Conservation (phyloP, 2,113 vertebrate genomes). For the Anhinga anhinga region DNA sequence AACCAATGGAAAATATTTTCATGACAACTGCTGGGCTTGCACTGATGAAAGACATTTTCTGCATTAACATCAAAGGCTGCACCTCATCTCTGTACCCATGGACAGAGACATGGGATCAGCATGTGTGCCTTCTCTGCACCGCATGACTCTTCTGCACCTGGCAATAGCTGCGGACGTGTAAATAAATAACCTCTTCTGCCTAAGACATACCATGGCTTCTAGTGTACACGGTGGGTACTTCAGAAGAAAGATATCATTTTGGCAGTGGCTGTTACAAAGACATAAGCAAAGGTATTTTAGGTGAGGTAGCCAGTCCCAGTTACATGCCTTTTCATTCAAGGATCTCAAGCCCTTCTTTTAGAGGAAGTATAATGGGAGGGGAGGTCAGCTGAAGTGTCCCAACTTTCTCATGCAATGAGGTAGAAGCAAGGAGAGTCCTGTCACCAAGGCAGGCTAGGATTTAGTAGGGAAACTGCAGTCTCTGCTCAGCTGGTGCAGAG, state of each 20-base stretch:
- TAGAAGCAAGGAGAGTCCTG: neutral
- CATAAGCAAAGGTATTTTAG: neutral
- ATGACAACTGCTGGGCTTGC: neutral
- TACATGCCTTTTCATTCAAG: neutral
- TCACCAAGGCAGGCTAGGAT: neutral
- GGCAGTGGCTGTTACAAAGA: neutral
- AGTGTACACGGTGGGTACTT: accelerated
- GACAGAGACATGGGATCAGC: neutral
- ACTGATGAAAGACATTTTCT: neutral
- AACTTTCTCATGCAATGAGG: neutral
- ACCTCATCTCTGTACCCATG: neutral
- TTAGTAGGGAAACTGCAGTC: neutral
- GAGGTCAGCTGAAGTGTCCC: neutral
- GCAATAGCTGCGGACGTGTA: neutral
- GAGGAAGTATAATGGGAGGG: neutral
- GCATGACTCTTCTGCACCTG: neutral
- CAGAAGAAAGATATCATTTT: neutral
- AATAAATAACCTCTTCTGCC: neutral
- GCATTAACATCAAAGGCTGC: neutral
- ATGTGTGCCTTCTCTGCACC: neutral
- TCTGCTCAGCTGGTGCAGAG: neutral
- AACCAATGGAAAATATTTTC: neutral
- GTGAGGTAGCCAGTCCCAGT: neutral
- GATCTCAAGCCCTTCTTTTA: neutral
- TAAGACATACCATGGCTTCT: neutral